Evolutionary conservation across 2,113 vertebrate genomes (phyloP), one percentile per base, ranked within the genome.

Genomic region (Thalassoma bifasciatum): DNA sequence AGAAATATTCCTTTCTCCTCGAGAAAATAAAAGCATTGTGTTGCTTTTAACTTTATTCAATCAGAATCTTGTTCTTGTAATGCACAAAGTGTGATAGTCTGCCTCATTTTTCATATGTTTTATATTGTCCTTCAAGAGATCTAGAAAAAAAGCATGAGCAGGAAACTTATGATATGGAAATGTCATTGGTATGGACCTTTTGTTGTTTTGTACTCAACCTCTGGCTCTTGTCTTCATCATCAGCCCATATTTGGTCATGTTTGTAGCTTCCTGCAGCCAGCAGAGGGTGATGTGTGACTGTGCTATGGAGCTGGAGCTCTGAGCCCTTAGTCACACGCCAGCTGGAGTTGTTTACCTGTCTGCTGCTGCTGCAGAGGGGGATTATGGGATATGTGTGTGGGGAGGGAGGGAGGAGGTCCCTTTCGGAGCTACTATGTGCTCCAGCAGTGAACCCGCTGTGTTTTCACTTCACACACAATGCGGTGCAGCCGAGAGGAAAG

Each of bases 331-430:
- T 89, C 83, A 82, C 79, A 84, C 8, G 23, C 64, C 72, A 81
- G 53, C 71, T 75, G 66, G 75, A 56, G 78, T 90, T 92, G 92
- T 93, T 94, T 92, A 92, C 80, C 61, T 86, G 83, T 72, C 72
- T 62, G 77, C 77, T 86, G 70, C 79, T 80, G 81, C 75, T 79
- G 88, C 86, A 78, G 77, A 66, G 57, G 64, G 79, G 84, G 60
- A 88, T 75, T 50, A 67, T 83, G 86, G 82, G 84, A 86, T 49
- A 74, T 58, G 49, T 40, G 76, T 22, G 67, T 46, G 44, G 44
- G 17, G 44, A 46, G 16, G 17, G 44, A 46, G 58, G 19, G 66
- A 47, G 54, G 62, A n/a, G 52, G 53, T 34, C 6, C 5, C 30
- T 10, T 13, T 50, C 61, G 22, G 57, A 69, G 53, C 77, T 66